Conservation (phyloP, 2,888 invertebrate genomes). For the Himalopsyche tibetana region DNA sequence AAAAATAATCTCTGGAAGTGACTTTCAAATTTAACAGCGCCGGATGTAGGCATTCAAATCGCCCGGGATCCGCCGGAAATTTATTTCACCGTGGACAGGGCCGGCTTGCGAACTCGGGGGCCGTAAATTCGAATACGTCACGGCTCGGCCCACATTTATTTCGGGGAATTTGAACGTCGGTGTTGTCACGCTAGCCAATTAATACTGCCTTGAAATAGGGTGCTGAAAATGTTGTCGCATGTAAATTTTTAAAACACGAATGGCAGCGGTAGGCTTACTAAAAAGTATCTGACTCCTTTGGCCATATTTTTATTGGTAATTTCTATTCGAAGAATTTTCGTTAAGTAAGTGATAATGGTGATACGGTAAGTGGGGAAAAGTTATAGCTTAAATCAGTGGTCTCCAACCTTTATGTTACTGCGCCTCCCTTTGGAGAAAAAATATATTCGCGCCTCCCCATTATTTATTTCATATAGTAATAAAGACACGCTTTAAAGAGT, state of each 20-base stretch:
- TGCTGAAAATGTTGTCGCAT: slow-evolving; percentile 12
- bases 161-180: background rate
- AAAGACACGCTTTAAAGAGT: too few relatives aligned
- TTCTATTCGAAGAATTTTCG: too few relatives aligned
- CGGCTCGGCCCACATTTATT: slow-evolving; percentile 22
- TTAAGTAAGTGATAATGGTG: too few relatives aligned
- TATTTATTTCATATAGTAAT: too few relatives aligned
- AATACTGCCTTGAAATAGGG: slow-evolving; percentile 7
- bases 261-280: background rate
- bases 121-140: slow-evolving; percentile 29
- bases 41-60: slow-evolving; percentile 26
- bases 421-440: too few relatives aligned
- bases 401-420: too few relatives aligned
- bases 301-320: background rate
- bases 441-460: too few relatives aligned
- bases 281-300: background rate
- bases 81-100: slow-evolving; percentile 29
- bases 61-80: slow-evolving; percentile 22
- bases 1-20: slow-evolving; percentile 14
- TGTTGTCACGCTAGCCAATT: slow-evolving; percentile 13
- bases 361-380: too few relatives aligned
- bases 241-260: slow-evolving; percentile 19
- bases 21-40: slow-evolving; percentile 31
- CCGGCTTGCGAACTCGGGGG: slow-evolving; percentile 8
- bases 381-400: too few relatives aligned